Evolutionary conservation across 1,140 invertebrate species (phyloP).

Genomic region (Solenopsis invicta): DNA sequence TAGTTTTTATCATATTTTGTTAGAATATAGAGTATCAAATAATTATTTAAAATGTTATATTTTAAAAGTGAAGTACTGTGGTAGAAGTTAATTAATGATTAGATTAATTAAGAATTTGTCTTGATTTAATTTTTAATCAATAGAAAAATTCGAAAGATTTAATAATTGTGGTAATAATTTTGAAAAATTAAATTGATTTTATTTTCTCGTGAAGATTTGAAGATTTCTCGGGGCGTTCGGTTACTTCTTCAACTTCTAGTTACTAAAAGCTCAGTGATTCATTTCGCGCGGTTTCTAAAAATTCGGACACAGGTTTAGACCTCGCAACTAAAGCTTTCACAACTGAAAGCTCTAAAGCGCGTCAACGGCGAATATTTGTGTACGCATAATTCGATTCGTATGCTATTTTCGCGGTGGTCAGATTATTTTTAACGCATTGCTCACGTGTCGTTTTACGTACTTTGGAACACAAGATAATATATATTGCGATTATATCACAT

Average conservation of each 20-base stretch:
- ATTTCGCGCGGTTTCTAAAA: constrained; percentile 18
- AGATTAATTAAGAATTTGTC: not conserved
- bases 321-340: not conserved
- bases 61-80: not conserved
- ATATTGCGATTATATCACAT: constrained; percentile 15
- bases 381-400: constrained; percentile 31
- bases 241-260: constrained; percentile 5
- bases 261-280: constrained; percentile 25
- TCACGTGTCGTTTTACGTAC: constrained; percentile 27
- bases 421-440: constrained; percentile 50
- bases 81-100: not conserved
- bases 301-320: not conserved
- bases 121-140: not conserved
- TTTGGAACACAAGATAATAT: constrained; percentile 24
- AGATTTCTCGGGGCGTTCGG: not conserved
- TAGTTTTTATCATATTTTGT: not conserved
- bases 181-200: not conserved
- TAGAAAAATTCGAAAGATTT: not conserved
- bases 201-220: not conserved
- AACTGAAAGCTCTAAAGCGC: constrained; percentile 9
- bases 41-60: not conserved
- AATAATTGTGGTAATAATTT: not conserved
- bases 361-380: constrained; percentile 42
- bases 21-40: not conserved
- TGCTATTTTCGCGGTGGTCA: constrained; percentile 11